Percentiles rank a stretch among this genome's conserved stretches.
Conservation (phyloP, 2,888 invertebrate species). For the Scaptomyza cyrtandrae region DNA sequence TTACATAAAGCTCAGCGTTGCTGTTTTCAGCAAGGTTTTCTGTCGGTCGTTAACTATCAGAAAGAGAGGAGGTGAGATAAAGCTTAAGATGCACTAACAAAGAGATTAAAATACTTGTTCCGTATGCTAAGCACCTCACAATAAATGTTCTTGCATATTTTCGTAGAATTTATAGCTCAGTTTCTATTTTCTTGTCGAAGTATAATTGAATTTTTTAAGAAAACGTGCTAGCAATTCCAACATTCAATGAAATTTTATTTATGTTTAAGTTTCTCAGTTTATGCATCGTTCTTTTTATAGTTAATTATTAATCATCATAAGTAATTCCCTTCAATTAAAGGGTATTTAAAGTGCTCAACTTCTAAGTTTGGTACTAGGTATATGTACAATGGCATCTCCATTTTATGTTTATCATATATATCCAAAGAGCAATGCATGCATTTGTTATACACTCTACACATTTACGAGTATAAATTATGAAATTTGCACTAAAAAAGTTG, state of each 20-base stretch:
- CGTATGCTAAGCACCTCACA: slow-evolving; percentile 1
- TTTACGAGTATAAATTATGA: slow-evolving; percentile 70
- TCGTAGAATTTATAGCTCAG: neutral
- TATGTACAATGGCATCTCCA: slow-evolving; percentile 1
- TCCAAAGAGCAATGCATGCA: slow-evolving; percentile 51
- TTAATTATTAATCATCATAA: neutral
- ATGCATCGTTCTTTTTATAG: too few relatives aligned
- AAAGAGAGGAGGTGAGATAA: neutral
- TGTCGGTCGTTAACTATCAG: slow-evolving; percentile 3
- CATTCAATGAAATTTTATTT: too few relatives aligned
- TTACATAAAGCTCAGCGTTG: slow-evolving; percentile 26
- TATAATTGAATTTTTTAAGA: too few relatives aligned
- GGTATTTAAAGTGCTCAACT: neutral
- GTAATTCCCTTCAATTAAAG: neutral
- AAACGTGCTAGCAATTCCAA: too few relatives aligned
- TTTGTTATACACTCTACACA: slow-evolving; percentile 46
- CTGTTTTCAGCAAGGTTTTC: neutral
- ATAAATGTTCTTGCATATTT: neutral
- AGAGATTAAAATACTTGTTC: slow-evolving; percentile 22
- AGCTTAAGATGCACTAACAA: slow-evolving; percentile 1
- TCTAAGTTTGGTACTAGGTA: neutral
- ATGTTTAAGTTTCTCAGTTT: too few relatives aligned
- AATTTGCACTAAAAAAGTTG: slow-evolving; percentile 74
- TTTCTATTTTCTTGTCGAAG: too few relatives aligned
- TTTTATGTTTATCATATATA: slow-evolving; percentile 34